phyloP scores from a whole-genome alignment of 1,140 invertebrate species.

The Helicoverpa zea region DNA sequence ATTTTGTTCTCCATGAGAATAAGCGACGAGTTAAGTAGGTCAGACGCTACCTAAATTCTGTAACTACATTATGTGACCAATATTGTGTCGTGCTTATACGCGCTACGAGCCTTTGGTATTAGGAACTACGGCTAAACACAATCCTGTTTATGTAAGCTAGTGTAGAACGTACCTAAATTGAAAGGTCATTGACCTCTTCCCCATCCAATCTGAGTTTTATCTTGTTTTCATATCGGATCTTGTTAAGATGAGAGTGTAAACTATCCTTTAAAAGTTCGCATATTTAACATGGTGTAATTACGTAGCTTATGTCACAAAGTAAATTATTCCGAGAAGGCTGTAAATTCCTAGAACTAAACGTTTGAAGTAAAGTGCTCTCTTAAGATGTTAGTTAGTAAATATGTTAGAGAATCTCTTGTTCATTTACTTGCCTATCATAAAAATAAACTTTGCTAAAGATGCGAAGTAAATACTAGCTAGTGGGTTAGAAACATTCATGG shows the following conservation, averaged over 20 bases:
- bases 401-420: no score
- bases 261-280: no score
- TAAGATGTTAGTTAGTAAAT: no score
- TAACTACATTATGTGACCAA: conserved; percentile 5
- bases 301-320: no score
- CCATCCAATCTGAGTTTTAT: not conserved
- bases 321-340: no score
- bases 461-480: no score
- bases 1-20: not conserved
- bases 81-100: not conserved
- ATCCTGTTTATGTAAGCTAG: not conserved
- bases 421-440: no score
- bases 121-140: not conserved
- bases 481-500: no score
- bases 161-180: not conserved
- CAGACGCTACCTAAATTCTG: conserved; percentile 5
- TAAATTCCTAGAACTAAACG: no score
- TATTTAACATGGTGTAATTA: no score
- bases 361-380: no score
- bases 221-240: not conserved
- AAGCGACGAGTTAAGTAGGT: not conserved
- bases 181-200: not conserved
- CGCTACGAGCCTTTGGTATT: not conserved
- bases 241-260: not conserved
- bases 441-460: no score